Base-by-base conservation (phyloP, 1,140 invertebrate genomes). In the Mya arenaria region DNA sequence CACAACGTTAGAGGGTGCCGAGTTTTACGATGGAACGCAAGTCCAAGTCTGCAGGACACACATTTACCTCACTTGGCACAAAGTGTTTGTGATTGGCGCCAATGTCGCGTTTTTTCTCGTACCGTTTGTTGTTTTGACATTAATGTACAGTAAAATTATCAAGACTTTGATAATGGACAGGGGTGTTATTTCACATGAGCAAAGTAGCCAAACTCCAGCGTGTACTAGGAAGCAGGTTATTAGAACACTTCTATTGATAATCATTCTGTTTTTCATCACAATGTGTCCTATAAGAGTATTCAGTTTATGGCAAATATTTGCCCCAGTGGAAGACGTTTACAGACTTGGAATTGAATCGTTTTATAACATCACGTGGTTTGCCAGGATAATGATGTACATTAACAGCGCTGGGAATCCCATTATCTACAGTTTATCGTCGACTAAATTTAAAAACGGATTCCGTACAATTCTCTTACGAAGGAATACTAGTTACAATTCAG, bases 181-280 rank as follows among this genome's bases (percentile, higher is more conserved):
- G 39, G 3, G n/a, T n/a, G 6, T 6, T 13, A 36, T 17, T 19
- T n/a, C 13, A n/a, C 58, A 58, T 19, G 72, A 74, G 30, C 39
- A 48, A 48, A 41, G 13, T 23, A 41, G 36, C 13, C 13, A 13
- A 28, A 17, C 19, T n/a, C 39, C 55, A 3, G 4, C 48, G 6
- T 10, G n/a, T n/a, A n/a, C n/a, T n/a, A n/a, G n/a, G n/a, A 34
- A 5, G 30, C 69, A 37, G 89, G 94, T 95, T 28, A 96, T 98
- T 10, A 89, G 97, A 28, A 98, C 98, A 97, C 93, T 98, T 23
- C 96, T 96, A 6, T 96, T 97, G 1, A 97, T 98, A 0, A 97
- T 98, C 0, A 88, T 96, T 19, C 96, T 96, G 15, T 98, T 98
- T 92, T 98, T 98, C 91, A 92, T 97, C 37, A 98, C 97, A 90